Evolutionary conservation across 2,888 invertebrate species (phyloP), one percentile per base, ranked within the genome.

Genomic region (Volucella bombylans): DNA sequence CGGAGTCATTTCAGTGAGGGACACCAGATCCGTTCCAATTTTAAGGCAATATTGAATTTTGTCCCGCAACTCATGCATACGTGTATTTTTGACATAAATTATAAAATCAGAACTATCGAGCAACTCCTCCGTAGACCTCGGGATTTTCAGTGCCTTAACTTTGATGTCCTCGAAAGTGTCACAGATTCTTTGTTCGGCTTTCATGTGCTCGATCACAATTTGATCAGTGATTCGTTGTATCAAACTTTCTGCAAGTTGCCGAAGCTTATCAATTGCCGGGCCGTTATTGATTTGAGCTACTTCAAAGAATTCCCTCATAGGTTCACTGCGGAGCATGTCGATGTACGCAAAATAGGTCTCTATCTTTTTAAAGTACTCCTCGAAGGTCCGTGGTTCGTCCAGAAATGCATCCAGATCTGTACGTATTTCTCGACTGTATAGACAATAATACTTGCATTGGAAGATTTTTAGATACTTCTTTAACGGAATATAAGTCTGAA

Each of bases 81-180:
- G 93, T 45, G 93, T 93, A 6, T 95, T 95, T 88, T 96, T 95
- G 0, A 96, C 97, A 87, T 94, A 93, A 87, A 96, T 93, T 93
- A 98, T 96, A 90, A 96, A 97, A 71, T 95, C 93, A 41, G 96
- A 96, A 91, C 96, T 94, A 86, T 95, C 96, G 87, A 98, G 94
- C 41, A 98, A 92, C 88, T 97, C 96, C 87, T 95, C 95, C 0
- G 97, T 97, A 49, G 95, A 95, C 86, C 93, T 93, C 0, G 98
- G 97, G 87, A 95, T 94, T 87, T 94, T 94, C 11, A 95, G 90
- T 0, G 97, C 96, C 86, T 93, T 94, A 43, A 92, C 92, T 87
- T 94, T 94, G 72, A 98, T 94, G 38, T 92, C 92, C 90, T 96
- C 94, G 90, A 97, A 98, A 87, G 94, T 94, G 1, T 92, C 91